Evolutionary conservation across 2,113 vertebrate species (phyloP), one percentile per base, ranked within the genome.

Genomic region (Sinocyclocheilus rhinocerous): DNA sequence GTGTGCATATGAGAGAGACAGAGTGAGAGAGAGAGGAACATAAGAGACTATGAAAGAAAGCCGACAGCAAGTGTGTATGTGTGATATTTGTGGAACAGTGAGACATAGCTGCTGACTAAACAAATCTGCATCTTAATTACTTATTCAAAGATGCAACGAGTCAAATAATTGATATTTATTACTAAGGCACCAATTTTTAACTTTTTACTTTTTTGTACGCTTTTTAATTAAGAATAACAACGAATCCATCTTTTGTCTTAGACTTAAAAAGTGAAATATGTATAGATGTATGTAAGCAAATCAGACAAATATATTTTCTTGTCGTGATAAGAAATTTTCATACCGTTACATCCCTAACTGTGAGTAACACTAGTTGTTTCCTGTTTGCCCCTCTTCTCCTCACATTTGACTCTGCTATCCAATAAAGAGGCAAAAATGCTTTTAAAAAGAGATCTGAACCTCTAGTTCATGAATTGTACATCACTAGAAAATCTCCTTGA

Each of bases 81-180:
- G 63, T 77, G 72, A 75, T 70, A 76, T 78, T 18, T 45, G 9
- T 15, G 65, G n/a, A 48, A 59, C 1, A 42, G 76, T 13, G 52
- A 39, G 12, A 50, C 12, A 26, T 7, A 63, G 75, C 18, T 85
- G 72, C 76, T 83, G 79, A 88, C 72, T 83, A 75, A 72, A 52
- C 77, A 70, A 33, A 81, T 50, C 16, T 45, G 20, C 57, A 84
- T 70, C 48, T 76, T 55, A 76, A 65, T 63, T 85, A 73, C 29
- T 70, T 80, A 81, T 88, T 72, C 36, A 39, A 69, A 81, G 48
- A 73, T 52, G 48, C 45, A 72, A 83, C 36, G 55, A 67, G 13
- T 77, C 45, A 85, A 70, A 85, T 85, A 83, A 88, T 88, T 81
- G 67, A 77, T 85, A 82, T 69, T 83, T 70, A 77, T 85, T 36